Percentiles rank a stretch among this genome's conserved stretches.
Conservation (phyloP, 2,888 invertebrate genomes). For the Serrognathus titanus region DNA sequence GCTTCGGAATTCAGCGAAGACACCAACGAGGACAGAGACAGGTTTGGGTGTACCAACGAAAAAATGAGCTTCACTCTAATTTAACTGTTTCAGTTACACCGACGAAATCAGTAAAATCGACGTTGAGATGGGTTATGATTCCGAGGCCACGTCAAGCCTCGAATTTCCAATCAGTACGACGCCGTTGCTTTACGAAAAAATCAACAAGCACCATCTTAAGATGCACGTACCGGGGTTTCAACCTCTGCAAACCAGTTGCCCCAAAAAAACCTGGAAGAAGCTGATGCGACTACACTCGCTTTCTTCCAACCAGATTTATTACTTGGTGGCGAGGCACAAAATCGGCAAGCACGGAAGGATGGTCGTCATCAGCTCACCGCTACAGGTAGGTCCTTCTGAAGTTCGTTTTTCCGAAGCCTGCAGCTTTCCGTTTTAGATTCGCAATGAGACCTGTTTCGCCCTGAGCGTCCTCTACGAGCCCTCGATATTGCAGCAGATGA, state of each 20-base stretch:
- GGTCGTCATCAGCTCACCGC: slow-evolving; percentile 68
- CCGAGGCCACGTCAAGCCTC: slow-evolving; percentile 42
- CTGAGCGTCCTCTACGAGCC: slow-evolving; percentile 73
- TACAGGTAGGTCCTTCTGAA: slow-evolving; percentile 57
- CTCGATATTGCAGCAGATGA: slow-evolving; percentile 63
- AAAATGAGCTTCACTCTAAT: background rate
- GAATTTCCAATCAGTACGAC: slow-evolving; percentile 54
- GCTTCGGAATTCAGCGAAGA: slow-evolving; percentile 33
- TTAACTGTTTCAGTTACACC: slow-evolving; percentile 17
- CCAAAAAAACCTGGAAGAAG: slow-evolving; percentile 61
- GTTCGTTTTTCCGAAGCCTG: background rate
- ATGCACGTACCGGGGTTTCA: slow-evolving; percentile 64
- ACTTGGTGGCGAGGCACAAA: slow-evolving; percentile 66
- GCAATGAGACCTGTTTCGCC: slow-evolving; percentile 74
- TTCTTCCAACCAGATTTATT: slow-evolving; percentile 54
- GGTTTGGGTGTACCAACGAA: slow-evolving; percentile 27
- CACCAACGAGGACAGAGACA: slow-evolving; percentile 41
- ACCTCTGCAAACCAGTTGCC: slow-evolving; percentile 61
- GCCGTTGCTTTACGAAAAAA: slow-evolving; percentile 56
- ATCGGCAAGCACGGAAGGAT: slow-evolving; percentile 53
- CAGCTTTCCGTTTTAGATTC: slow-evolving; percentile 53
- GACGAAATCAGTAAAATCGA: slow-evolving; percentile 26
- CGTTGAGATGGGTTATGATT: slow-evolving; percentile 36
- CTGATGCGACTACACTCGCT: slow-evolving; percentile 63
- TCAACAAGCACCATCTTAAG: slow-evolving; percentile 64